These are phyloP conservation scores for Okamejei kenojei DNA, from an alignment of 2,797 vertebrate species.

Conservation along the genomic window DNA sequence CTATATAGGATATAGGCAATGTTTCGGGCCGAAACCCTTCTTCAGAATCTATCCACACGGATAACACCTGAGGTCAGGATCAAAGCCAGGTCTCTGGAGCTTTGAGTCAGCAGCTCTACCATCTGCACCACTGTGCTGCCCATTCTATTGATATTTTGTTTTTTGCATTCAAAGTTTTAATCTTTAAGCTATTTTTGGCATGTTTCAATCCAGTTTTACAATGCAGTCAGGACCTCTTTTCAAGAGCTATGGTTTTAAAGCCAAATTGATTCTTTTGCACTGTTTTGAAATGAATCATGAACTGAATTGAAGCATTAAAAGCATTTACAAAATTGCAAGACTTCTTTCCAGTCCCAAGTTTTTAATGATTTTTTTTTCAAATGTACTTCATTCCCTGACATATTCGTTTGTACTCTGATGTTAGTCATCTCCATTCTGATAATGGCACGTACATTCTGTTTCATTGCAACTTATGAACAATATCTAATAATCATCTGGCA, in stretches of 20 bases:
- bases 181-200: background rate
- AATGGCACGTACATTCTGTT: background rate
- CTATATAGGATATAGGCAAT: no score
- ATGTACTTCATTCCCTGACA: background rate
- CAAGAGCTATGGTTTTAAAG: background rate
- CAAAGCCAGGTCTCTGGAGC: no score
- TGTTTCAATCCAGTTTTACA: background rate
- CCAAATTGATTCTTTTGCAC: background rate
- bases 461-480: background rate
- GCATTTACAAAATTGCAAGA: background rate
- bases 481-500: background rate
- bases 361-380: background rate
- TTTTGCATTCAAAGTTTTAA: background rate
- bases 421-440: background rate
- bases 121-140: no score
- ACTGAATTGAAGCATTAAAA: background rate
- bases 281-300: background rate
- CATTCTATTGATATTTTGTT: background rate
- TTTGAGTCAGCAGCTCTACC: no score
- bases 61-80: no score
- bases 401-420: background rate
- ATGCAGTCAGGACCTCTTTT: no score
- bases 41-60: no score
- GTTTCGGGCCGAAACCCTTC: no score
- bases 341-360: background rate